Evolutionary conservation across 1,140 invertebrate genomes (phyloP).

Genomic region (Psilanteris sp.): DNA sequence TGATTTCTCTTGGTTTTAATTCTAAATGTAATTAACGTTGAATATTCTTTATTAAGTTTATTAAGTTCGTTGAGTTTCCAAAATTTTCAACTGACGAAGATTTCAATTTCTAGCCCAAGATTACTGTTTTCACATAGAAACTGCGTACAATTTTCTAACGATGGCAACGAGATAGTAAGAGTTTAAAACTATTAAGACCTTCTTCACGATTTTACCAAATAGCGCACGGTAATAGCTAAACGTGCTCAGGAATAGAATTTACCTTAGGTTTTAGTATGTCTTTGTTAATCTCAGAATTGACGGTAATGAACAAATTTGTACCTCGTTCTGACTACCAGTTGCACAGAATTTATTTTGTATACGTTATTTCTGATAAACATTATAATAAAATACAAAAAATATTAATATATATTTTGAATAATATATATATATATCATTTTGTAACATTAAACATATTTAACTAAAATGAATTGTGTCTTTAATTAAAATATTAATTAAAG

Average conservation of each 20-base stretch:
- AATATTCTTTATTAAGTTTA: too few relatives aligned
- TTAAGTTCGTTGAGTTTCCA: constrained; percentile 18
- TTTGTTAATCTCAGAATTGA: constrained; percentile 64
- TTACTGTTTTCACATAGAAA: constrained; percentile 41
- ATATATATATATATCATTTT: too few relatives aligned
- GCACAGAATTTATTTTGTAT: too few relatives aligned
- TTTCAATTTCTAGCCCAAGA: constrained; percentile 32
- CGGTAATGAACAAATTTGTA: constrained; percentile 48
- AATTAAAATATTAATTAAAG: too few relatives aligned
- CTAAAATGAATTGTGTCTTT: too few relatives aligned
- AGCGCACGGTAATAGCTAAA: constrained; percentile 56
- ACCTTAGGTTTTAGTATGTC: constrained; percentile 53
- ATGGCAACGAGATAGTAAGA: constrained; percentile 58
- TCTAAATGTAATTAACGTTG: too few relatives aligned
- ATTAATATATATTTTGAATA: too few relatives aligned
- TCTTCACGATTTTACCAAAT: constrained; percentile 57
- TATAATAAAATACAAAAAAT: too few relatives aligned
- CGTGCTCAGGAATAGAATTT: constrained; percentile 45
- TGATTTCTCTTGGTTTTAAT: too few relatives aligned
- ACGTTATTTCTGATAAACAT: too few relatives aligned
- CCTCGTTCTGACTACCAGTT: constrained; percentile 45
- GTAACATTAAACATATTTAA: too few relatives aligned
- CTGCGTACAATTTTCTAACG: constrained; percentile 64
- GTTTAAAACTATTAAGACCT: constrained; percentile 69
- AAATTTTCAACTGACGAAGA: constrained; percentile 53